These are phyloP conservation scores for Empis stercorea DNA, from an alignment of 2,888 invertebrate genomes.

Conservation along the genomic window DNA sequence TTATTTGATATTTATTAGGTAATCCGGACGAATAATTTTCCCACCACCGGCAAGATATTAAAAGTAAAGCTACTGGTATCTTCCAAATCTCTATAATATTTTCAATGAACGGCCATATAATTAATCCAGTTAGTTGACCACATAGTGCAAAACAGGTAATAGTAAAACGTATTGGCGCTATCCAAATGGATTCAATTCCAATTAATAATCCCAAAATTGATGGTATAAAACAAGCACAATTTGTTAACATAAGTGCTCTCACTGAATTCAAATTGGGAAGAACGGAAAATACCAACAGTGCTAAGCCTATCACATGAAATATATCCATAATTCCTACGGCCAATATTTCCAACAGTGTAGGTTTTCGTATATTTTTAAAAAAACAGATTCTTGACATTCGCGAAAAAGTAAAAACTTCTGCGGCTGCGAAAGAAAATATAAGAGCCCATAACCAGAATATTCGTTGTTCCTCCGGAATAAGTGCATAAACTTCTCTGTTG, in stretches of 20 bases:
- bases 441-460: constrained; percentile 71
- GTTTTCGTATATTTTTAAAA: constrained; percentile 54
- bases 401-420: constrained; percentile 62
- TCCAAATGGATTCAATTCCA: constrained; percentile 21
- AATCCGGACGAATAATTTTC: constrained; percentile 54
- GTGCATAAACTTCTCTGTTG: constrained; percentile 48
- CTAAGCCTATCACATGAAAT: constrained; percentile 63
- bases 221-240: constrained; percentile 72
- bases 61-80: constrained; percentile 45
- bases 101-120: constrained; percentile 53
- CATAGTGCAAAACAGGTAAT: constrained; percentile 40
- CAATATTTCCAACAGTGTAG: constrained; percentile 42
- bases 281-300: constrained; percentile 58
- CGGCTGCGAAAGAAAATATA: constrained; percentile 58
- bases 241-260: constrained; percentile 72
- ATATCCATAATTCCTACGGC: constrained; percentile 61
- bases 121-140: constrained; percentile 51
- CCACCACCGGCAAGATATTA: constrained; percentile 74
- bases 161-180: constrained; percentile 17
- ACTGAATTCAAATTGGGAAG: constrained; percentile 70
- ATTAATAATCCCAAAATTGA: constrained; percentile 44
- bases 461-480: constrained; percentile 49
- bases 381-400: constrained; percentile 56
- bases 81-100: constrained; percentile 42
- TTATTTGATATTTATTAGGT: constrained; percentile 15